Conservation (phyloP, 2,888 invertebrate genomes). For the Sphinx pinastri region DNA sequence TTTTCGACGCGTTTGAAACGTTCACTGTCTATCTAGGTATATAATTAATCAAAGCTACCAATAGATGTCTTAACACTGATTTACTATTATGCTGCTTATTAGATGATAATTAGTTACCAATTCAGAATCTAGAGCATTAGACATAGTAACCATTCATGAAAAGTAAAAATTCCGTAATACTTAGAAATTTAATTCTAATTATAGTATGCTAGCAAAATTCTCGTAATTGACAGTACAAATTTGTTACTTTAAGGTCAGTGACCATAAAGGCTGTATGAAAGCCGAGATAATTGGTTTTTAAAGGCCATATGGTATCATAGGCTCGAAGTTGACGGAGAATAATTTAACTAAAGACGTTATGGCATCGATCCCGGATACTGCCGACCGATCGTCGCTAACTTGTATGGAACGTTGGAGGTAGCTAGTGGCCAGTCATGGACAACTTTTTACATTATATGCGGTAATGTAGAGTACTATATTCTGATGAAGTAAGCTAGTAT, state of each 20-base stretch:
- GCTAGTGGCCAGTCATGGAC: neutral
- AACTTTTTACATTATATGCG: neutral
- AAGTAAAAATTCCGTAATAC: conserved; percentile 1
- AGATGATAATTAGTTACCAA: neutral
- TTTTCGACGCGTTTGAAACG: too few relatives aligned
- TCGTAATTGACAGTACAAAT: conserved; percentile 18
- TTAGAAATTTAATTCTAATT: conserved; percentile 7
- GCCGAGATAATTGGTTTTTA: conserved; percentile 28
- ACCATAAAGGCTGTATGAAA: conserved; percentile 36
- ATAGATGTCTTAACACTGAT: neutral
- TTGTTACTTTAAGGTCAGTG: conserved; percentile 34
- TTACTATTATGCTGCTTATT: neutral
- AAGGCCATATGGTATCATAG: conserved; percentile 25
- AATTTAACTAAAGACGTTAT: conserved; percentile 5
- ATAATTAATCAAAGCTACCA: too few relatives aligned
- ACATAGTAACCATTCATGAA: neutral
- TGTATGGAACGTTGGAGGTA: neutral
- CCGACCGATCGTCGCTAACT: neutral
- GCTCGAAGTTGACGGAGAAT: neutral
- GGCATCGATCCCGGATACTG: conserved; percentile 3
- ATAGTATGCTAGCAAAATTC: conserved; percentile 10
- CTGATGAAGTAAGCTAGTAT: neutral
- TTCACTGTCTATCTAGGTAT: too few relatives aligned
- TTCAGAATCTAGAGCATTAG: neutral
- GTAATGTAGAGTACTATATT: too few relatives aligned